A percentile compares a stretch with the other conserved stretches of the same genome.
phyloP scores from a whole-genome alignment of 2,797 vertebrate genomes.

The Mormyrops attenuatus region DNA sequence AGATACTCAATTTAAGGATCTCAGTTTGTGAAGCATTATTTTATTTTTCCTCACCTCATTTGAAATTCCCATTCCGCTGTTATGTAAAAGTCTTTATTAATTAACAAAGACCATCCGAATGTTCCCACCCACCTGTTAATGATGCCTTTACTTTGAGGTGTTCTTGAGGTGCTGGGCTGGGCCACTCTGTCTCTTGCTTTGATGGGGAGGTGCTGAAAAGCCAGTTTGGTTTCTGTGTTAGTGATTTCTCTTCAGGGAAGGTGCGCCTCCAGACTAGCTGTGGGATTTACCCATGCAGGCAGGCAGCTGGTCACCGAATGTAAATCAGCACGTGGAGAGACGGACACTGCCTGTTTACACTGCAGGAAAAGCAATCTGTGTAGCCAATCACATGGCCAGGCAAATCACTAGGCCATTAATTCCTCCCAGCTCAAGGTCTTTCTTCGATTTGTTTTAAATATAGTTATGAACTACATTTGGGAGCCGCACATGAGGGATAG shows the following conservation, averaged over 20 bases:
- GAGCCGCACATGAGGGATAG: constrained; percentile 16
- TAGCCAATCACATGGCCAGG: not conserved
- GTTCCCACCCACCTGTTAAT: not conserved
- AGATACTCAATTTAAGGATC: not conserved
- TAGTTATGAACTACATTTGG: constrained; percentile 21
- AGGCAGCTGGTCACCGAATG: constrained; percentile 17
- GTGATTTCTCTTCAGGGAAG: constrained; percentile 2
- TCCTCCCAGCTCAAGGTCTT: constrained; percentile 37
- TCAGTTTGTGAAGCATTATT: not conserved
- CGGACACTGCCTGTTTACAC: constrained; percentile 13
- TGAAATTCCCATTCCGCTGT: not conserved
- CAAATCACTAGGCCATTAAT: constrained; percentile 31
- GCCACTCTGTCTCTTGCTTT: not conserved
- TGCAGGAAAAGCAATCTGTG: constrained; percentile 20
- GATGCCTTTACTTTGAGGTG: not conserved
- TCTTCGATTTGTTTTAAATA: constrained; percentile 36
- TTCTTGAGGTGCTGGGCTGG: not conserved
- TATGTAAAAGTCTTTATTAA: not conserved
- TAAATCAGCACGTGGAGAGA: constrained; percentile 18
- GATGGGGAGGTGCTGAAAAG: constrained; percentile 23
- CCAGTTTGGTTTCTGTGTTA: constrained; percentile 14
- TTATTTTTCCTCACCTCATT: not conserved
- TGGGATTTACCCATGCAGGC: not conserved
- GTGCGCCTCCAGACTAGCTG: not conserved
- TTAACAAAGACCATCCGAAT: not conserved